Percentiles rank a stretch among this genome's conserved stretches.
Evolutionary conservation across 2,797 vertebrate genomes (phyloP).

Genomic region (Margarornis squamiger): DNA sequence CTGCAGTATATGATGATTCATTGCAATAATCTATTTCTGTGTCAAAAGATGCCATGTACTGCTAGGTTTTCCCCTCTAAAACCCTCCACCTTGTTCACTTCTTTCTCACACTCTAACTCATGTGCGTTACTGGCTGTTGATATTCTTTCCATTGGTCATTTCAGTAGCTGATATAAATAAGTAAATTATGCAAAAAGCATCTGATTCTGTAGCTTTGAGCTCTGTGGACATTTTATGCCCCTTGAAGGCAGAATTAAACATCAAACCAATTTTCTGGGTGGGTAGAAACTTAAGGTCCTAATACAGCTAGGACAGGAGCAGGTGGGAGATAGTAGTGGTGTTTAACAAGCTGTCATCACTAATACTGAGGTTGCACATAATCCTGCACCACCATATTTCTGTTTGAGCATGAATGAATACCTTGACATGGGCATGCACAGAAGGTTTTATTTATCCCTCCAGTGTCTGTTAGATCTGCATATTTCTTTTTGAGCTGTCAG

Average conservation of each 20-base stretch:
- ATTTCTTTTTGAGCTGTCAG: background rate
- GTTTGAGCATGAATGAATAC: background rate
- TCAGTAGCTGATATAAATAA: background rate
- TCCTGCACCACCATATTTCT: background rate
- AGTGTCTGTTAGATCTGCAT: background rate
- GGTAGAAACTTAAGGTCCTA: background rate
- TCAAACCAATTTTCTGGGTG: background rate
- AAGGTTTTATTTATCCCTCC: background rate
- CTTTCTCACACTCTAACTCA: background rate
- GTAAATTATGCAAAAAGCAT: background rate
- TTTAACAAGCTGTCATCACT: accelerated
- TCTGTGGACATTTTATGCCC: background rate
- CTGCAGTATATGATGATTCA: background rate
- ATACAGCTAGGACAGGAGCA: background rate
- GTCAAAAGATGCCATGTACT: accelerated
- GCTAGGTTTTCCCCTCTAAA: background rate
- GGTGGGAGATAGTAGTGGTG: background rate
- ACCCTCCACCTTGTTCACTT: background rate
- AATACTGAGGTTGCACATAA: background rate
- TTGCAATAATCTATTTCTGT: background rate
- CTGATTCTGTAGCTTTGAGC: background rate
- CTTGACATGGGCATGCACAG: background rate
- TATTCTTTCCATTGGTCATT: background rate
- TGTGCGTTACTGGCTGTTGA: background rate
- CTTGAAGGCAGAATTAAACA: background rate